phyloP scores from a whole-genome alignment of 2,113 vertebrate species.

The Mystacornis crossleyi region DNA sequence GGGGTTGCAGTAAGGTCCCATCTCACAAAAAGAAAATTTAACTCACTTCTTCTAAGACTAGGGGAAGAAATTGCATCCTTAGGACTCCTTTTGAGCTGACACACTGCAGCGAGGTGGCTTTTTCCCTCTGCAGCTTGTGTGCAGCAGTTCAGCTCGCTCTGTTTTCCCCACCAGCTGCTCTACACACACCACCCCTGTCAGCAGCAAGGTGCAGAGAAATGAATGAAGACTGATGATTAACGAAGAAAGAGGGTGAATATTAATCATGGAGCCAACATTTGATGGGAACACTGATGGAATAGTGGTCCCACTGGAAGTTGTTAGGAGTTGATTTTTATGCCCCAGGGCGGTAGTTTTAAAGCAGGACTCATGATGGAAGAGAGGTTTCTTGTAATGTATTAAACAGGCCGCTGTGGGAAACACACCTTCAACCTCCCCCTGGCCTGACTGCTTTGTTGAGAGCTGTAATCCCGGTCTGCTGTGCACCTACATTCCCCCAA shows the following conservation, averaged over 20 bases:
- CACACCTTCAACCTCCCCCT: neutral
- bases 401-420: conserved; percentile 12
- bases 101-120: neutral
- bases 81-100: neutral
- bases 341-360: conserved; percentile 49
- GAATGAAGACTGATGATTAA: conserved; percentile 71
- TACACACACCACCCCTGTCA: conserved; percentile 15
- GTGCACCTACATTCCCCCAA: neutral
- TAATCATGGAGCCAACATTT: conserved; percentile 65
- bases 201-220: conserved; percentile 17
- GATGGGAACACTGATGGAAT: conserved; percentile 68
- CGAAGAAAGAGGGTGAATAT: conserved; percentile 66
- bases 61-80: neutral
- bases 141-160: conserved; percentile 23
- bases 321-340: conserved; percentile 69
- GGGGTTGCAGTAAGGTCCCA: neutral
- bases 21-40: neutral
- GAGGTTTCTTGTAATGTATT: conserved; percentile 11
- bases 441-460: neutral
- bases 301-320: conserved; percentile 67
- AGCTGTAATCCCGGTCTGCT: neutral
- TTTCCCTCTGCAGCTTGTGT: conserved; percentile 34
- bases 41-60: neutral
- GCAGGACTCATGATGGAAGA: conserved; percentile 47
- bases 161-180: conserved; percentile 57